Conservation (phyloP, 2,113 vertebrate genomes). For the Glaucomys volans region DNA sequence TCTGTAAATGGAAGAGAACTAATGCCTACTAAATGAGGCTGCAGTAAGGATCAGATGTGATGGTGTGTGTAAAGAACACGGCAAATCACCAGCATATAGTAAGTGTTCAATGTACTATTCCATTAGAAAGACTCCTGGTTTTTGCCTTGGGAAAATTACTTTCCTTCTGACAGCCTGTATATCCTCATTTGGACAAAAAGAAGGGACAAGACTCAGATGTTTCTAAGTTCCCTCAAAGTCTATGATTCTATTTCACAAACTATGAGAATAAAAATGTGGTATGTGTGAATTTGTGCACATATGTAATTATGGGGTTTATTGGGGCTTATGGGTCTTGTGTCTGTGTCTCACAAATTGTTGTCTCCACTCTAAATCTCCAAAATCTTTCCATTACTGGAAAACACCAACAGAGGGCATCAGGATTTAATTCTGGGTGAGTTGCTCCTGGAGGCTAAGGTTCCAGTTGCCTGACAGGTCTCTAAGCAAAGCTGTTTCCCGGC, state of each 20-base stretch:
- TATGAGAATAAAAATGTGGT: not conserved
- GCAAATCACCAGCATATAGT: not conserved
- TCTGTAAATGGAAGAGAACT: not conserved
- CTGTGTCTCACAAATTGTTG: not conserved
- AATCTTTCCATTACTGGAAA: constrained; percentile 79
- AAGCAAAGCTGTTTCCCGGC: constrained; percentile 55
- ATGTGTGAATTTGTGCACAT: not conserved
- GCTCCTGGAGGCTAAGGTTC: constrained; percentile 54
- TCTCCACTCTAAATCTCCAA: constrained; percentile 40
- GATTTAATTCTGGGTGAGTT: constrained; percentile 78
- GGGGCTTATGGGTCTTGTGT: not conserved
- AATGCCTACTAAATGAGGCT: too few relatives aligned
- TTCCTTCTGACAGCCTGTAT: not conserved
- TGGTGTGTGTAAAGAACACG: not conserved
- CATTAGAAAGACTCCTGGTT: not conserved
- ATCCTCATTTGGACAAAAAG: not conserved
- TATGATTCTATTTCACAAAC: not conserved
- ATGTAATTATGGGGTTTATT: not conserved
- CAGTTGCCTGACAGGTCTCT: constrained; percentile 48
- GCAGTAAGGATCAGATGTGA: not conserved
- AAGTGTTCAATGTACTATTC: not conserved
- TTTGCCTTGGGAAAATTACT: not conserved
- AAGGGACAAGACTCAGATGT: not conserved
- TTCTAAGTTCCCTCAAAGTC: not conserved
- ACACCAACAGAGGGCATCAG: constrained; percentile 90